A percentile compares a stretch with the other conserved stretches of the same genome.
Conservation (phyloP, 2,113 vertebrate species). For the Chaetura pelagica region DNA sequence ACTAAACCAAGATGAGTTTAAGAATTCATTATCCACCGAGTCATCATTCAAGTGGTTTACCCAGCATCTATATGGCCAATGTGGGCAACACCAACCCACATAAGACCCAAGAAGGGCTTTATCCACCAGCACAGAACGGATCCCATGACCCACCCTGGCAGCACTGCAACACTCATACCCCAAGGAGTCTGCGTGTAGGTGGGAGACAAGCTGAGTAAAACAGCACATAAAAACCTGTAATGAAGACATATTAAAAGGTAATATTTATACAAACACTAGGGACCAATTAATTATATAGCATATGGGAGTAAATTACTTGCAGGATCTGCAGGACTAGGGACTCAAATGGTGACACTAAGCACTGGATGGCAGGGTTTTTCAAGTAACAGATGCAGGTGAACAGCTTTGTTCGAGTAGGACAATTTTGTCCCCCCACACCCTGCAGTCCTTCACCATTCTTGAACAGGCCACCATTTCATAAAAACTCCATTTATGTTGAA, state of each 20-base stretch:
- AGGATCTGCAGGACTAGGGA: background rate
- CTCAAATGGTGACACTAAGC: background rate
- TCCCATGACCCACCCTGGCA: background rate
- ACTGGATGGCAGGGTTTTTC: background rate
- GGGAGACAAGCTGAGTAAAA: background rate
- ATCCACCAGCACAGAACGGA: background rate
- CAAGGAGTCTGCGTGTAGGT: background rate
- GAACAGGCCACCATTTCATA: background rate
- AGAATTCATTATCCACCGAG: background rate
- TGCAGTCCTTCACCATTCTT: background rate
- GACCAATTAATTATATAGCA: background rate
- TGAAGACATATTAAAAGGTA: background rate
- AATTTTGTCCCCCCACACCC: background rate
- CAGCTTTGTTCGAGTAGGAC: rapidly evolving
- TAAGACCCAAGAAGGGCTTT: background rate
- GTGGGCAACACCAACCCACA: background rate
- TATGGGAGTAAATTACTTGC: background rate
- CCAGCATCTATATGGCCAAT: background rate
- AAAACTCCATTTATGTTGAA: background rate
- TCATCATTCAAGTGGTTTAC: background rate
- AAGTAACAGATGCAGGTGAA: background rate
- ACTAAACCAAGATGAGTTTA: background rate
- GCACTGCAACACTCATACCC: background rate
- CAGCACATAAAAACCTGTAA: background rate
- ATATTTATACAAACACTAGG: background rate